Conservation (phyloP, 2,797 vertebrate genomes). For the Sebastiscus albofasciatus region DNA sequence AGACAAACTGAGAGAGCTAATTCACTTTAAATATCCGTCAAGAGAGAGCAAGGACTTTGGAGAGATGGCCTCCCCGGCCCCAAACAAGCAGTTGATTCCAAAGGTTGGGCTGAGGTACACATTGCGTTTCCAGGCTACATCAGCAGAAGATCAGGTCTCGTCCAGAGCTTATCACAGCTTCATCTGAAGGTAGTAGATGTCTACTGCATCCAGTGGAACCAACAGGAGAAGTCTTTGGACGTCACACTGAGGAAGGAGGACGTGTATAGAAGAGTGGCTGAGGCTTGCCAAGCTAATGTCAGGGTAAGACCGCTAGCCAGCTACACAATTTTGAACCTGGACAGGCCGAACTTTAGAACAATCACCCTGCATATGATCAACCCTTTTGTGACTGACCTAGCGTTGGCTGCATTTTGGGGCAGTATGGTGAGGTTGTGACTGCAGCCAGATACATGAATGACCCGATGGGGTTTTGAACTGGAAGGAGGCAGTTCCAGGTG, state of each 20-base stretch:
- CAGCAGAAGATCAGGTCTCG: accelerated
- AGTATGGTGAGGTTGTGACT: no score
- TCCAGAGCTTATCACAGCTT: neutral
- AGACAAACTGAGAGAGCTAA: no score
- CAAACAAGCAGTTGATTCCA: no score
- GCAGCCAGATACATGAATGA: neutral
- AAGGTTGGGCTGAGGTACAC: no score
- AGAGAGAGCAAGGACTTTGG: no score
- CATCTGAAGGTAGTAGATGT: neutral
- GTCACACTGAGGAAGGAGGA: neutral
- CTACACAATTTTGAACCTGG: neutral
- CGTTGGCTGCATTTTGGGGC: no score
- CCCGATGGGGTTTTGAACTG: neutral
- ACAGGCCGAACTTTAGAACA: neutral
- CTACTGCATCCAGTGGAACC: neutral
- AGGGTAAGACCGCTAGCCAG: neutral
- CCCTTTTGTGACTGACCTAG: no score
- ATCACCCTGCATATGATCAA: no score
- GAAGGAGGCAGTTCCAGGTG: neutral
- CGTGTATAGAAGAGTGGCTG: neutral
- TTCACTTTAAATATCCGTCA: no score
- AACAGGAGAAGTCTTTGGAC: neutral
- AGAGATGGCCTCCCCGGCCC: no score
- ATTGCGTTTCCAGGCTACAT: neutral
- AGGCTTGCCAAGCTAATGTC: neutral